Evolutionary conservation across 2,888 invertebrate genomes (phyloP), one percentile per base, ranked within the genome.

Genomic region (Mesoligia furuncula): DNA sequence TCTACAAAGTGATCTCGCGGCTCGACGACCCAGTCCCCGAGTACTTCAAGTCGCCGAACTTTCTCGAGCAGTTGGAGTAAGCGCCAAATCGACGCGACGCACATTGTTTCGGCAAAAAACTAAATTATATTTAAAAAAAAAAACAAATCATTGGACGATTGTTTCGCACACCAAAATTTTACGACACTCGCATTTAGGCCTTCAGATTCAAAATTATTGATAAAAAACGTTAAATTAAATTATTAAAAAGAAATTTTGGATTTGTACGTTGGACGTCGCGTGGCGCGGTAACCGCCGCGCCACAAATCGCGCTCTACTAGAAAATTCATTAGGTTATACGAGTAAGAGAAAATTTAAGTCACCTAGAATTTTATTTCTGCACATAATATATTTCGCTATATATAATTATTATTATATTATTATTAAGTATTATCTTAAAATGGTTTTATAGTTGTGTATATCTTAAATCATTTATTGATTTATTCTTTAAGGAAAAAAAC

Each of bases 1-100:
- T 99, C 97, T 99, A 99, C 98, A 99, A 99, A 97, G 98, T 99
- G 93, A 99, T 99, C 96, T 99, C 99, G 92, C 98, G 99, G 95
- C 97, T 99, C 97, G 99, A 99, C 97, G 99, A 99, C 97, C 98
- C 98, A 87, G 99, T 99, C 92, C 99, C 99, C 90, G 99, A 99
- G 95, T 99, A 99, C 97, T 99, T 99, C 98, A 99, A 99, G 97
- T 99, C 99, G 93, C 99, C 99, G 90, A 99, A 99, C 97, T 99
- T 99, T 97, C 98, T 99, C 97, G 99, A 99, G 96, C 99, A 99
- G 96, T 98, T 99, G 93, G 99, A 99, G 98, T 99, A 98, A 95
- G 92, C 93, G 92, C 91, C 84, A 87, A 86, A 88, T 87, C 92
- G 92, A 91, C 93, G 88, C 93, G 91, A 93, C 95, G 93, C 91